Evolutionary conservation across 2,888 invertebrate genomes (phyloP), one percentile per base, ranked within the genome.

Genomic region (Troides helena): DNA sequence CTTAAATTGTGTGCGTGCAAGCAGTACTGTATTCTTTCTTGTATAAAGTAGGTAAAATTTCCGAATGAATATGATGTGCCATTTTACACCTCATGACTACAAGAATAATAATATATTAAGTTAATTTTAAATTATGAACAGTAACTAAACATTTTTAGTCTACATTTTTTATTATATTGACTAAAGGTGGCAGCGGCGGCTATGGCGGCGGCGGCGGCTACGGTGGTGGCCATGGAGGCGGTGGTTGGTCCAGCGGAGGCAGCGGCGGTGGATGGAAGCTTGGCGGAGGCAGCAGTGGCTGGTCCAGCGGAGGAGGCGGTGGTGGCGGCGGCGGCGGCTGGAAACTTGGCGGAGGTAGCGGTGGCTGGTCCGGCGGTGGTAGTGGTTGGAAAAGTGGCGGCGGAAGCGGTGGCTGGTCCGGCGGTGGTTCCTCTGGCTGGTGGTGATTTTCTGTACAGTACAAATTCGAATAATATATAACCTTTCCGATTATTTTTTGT

Each of bases 391-490:
- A 74, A 8, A 73, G 75, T 71, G 73, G 76, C 39, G 73, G 77
- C 46, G 74, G 77, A 56, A 75, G 75, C 72, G 66, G 70, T 65
- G 77, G 81, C 63, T 78, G 72, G 75, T 65, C 62, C 12, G 78
- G 80, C 63, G 73, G 76, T 50, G 70, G 76, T 43, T 82, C 81
- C 57, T 85, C 85, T 69, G 87, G 89, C 76, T 88, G 89, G 89
- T 89, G 89, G 88, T 89, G 85, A 88, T 81, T 78, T 62, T 72
- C 74, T 73, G 62, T 64, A 74, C 71, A 72, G 61, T 70, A 77
- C 79, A 80, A 84, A 80, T 80, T 76, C 71, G 76, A 81, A 21
- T 79, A 87, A 86, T 86, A 88, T 82, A 85, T 87, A 86, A 83
- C 85, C 81, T 74, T 72, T 77, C 58, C n/a, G 70, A 67, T 75